Evolutionary conservation across 2,888 invertebrate species (phyloP).

Genomic region (Athalia rosae): DNA sequence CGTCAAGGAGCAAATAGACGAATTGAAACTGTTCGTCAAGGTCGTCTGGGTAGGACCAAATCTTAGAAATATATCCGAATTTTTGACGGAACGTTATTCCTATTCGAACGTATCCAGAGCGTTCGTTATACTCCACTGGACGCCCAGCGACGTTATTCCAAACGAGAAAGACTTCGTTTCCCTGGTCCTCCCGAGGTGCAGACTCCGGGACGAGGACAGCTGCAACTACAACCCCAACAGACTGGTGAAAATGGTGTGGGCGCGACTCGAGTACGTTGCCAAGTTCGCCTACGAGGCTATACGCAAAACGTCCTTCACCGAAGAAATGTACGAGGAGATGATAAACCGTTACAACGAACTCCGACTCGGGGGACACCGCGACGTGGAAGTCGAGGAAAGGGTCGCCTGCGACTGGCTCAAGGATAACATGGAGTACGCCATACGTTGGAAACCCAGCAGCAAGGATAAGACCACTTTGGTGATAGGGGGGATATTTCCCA

Average conservation of each 20-base stretch:
- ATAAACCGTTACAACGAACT: slow-evolving; percentile 70
- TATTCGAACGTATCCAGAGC: slow-evolving; percentile 64
- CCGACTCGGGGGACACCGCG: slow-evolving; percentile 36
- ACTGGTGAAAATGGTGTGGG: slow-evolving; percentile 81
- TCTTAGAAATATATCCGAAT: slow-evolving; percentile 72
- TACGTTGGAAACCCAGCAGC: slow-evolving; percentile 74
- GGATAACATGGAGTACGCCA: slow-evolving; percentile 71
- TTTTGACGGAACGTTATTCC: slow-evolving; percentile 68
- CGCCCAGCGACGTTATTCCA: slow-evolving; percentile 79
- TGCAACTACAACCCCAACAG: slow-evolving; percentile 84
- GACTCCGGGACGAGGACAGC: slow-evolving; percentile 62
- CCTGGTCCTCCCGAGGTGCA: slow-evolving; percentile 81
- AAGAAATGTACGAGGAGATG: slow-evolving; percentile 75
- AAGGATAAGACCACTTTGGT: slow-evolving; percentile 74
- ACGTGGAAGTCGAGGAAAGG: slow-evolving; percentile 62
- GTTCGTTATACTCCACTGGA: slow-evolving; percentile 80
- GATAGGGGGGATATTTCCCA: slow-evolving; percentile 84
- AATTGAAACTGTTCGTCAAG: slow-evolving; percentile 78
- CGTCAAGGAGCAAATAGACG: slow-evolving; percentile 78
- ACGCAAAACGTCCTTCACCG: slow-evolving; percentile 75
- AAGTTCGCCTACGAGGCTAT: slow-evolving; percentile 75
- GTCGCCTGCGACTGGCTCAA: slow-evolving; percentile 83
- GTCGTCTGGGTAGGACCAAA: slow-evolving; percentile 83
- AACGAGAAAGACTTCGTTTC: slow-evolving; percentile 74
- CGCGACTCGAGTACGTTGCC: slow-evolving; percentile 76